Evolutionary conservation across 2,797 vertebrate species (phyloP).

Genomic region (Poecilia picta): DNA sequence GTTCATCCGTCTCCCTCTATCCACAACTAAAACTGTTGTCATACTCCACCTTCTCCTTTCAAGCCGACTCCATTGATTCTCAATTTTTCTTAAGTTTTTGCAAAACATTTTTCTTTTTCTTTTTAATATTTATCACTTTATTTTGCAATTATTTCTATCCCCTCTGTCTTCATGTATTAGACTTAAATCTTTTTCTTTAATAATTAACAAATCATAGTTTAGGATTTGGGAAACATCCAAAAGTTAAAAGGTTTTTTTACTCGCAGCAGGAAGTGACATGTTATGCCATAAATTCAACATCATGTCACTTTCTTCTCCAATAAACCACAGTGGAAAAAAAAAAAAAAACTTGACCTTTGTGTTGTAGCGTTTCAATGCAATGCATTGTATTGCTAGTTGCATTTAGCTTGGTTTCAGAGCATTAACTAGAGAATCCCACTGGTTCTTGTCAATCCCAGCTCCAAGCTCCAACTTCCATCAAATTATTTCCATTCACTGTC

Average conservation of each 20-base stretch:
- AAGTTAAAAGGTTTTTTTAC: neutral
- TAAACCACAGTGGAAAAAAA: neutral
- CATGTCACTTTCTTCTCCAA: neutral
- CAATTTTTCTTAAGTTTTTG: neutral
- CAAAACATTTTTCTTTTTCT: too few relatives aligned
- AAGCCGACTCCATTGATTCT: neutral
- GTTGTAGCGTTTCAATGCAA: neutral
- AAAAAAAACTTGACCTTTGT: neutral
- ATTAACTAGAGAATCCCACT: neutral
- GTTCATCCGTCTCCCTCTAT: constrained; percentile 26
- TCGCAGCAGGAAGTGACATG: neutral
- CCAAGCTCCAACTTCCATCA: neutral
- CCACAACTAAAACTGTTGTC: constrained; percentile 25
- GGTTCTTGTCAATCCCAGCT: neutral
- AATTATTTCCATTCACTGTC: neutral
- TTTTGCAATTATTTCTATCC: constrained; percentile 4
- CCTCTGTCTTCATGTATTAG: constrained; percentile 2
- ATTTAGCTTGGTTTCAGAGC: neutral
- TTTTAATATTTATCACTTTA: neutral
- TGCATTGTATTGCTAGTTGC: neutral
- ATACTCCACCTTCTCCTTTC: constrained; percentile 20
- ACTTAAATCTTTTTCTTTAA: neutral
- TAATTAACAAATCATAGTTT: neutral
- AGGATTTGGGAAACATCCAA: neutral
- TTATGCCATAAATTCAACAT: neutral